A percentile compares a stretch with the other conserved stretches of the same genome.
phyloP scores from a whole-genome alignment of 2,113 vertebrate species.

The Psilopsiagon aymara region DNA sequence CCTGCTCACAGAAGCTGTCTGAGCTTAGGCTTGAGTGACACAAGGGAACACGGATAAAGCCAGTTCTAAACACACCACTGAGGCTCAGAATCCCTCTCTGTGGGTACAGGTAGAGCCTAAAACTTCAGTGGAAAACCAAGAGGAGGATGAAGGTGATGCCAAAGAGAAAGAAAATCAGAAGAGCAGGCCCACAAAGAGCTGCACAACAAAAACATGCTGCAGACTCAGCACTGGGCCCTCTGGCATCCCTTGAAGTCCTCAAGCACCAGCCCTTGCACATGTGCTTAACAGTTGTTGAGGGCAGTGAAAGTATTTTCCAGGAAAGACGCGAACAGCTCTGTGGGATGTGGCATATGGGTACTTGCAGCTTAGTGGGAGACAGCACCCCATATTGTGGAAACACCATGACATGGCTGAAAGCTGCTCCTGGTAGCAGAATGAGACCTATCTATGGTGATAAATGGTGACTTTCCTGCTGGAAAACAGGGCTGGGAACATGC shows the following conservation, averaged over 20 bases:
- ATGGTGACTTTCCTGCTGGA: not conserved
- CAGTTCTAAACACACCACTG: not conserved
- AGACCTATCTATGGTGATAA: not conserved
- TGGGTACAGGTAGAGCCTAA: not conserved
- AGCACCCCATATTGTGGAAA: accelerated
- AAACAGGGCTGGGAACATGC: accelerated
- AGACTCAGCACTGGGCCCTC: not conserved
- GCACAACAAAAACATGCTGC: not conserved
- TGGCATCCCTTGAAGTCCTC: accelerated
- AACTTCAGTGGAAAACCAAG: not conserved
- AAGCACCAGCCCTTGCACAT: too few relatives aligned
- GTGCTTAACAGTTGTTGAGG: not conserved
- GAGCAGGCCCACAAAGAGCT: not conserved
- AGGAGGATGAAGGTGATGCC: not conserved
- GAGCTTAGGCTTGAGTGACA: not conserved
- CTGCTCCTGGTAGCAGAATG: not conserved
- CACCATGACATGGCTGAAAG: accelerated
- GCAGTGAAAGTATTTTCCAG: not conserved
- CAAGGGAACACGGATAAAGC: not conserved
- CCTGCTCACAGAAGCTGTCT: not conserved
- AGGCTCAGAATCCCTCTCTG: not conserved
- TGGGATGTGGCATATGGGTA: accelerated
- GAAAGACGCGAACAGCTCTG: not conserved
- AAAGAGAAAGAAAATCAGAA: not conserved
- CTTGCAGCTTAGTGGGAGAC: not conserved